Evolutionary conservation across 2,797 vertebrate species (phyloP), one percentile per base, ranked within the genome.

Genomic region (Poeciliopsis presidionis): DNA sequence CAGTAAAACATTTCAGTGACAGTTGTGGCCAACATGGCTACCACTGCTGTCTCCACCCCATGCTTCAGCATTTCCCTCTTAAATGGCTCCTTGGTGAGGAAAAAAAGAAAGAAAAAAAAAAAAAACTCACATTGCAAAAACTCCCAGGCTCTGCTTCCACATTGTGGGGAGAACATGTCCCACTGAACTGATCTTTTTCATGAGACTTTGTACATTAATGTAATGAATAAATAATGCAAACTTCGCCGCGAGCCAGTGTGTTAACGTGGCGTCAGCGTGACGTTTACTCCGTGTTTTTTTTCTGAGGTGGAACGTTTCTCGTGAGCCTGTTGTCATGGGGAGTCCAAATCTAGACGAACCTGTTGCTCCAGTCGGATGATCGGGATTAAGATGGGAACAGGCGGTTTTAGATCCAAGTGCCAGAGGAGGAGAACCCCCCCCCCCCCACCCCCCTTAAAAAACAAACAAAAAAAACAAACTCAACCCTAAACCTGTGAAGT

Each of bases 1-100:
- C 67, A 45, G 67, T 45, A 70, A 70, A 70, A 43, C 67, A 43
- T 70, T 70, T 45, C 67, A 45, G 39, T 70, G 67, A 70, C 41
- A 70, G 67, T 45, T 70, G 67, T 46, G 67, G 67, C n/a, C 67
- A 28, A 46, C 67, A 70, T 70, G 67, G 67, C 41, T 70, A 28
- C 67, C 45, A 4, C 67, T 46, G 25, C 43, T 46, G 67, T 70
- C 41, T 70, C 67, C 67, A 70, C 67, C 67, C 67, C 13, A 28
- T 28, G 41, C n/a, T 18, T 45, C 41, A 46, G 25, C 43, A 2
- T 45, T 70, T 70, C n/a, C 67, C 67, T 46, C 13, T 70, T n/a
- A 45, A 46, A 70, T 18, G 43, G 25, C 67, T 70, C n/a, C n/a
- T 46, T 46, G 41, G 67, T 70, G 43, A 45, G 25, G 20, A 6